Evolutionary conservation across 2,797 vertebrate genomes (phyloP).

Genomic region (Vultur gryphus): DNA sequence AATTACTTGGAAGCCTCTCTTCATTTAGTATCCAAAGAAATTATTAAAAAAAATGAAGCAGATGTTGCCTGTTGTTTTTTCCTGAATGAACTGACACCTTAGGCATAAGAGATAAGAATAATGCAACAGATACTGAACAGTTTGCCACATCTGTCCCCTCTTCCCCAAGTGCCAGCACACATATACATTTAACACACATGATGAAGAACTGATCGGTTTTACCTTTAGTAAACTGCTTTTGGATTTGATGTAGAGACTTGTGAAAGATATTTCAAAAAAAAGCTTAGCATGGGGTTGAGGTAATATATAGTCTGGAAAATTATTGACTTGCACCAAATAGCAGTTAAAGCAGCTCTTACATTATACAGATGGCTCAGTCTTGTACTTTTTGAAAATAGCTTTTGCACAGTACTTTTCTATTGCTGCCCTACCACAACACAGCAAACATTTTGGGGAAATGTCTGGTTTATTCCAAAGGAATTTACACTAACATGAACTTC

Average conservation of each 20-base stretch:
- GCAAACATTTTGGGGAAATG: neutral
- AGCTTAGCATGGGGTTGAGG: rapidly evolving
- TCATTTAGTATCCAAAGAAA: neutral
- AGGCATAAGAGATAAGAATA: neutral
- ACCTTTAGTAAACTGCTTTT: neutral
- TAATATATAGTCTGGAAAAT: neutral
- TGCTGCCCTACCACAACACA: neutral
- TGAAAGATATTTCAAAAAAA: neutral
- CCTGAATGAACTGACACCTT: neutral
- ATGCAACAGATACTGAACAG: rapidly evolving
- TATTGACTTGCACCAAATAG: neutral
- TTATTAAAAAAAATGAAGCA: neutral
- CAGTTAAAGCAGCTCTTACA: neutral
- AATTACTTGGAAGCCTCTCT: neutral
- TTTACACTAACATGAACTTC: neutral
- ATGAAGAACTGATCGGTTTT: neutral
- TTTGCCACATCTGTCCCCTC: neutral
- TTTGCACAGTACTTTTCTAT: neutral
- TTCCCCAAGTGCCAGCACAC: neutral
- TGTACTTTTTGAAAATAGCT: neutral
- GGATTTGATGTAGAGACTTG: neutral
- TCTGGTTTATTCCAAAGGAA: neutral
- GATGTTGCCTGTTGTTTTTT: neutral
- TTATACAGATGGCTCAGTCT: neutral
- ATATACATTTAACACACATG: rapidly evolving